phyloP scores from a whole-genome alignment of 2,888 invertebrate genomes.

The Caenorhabditis sp. region DNA sequence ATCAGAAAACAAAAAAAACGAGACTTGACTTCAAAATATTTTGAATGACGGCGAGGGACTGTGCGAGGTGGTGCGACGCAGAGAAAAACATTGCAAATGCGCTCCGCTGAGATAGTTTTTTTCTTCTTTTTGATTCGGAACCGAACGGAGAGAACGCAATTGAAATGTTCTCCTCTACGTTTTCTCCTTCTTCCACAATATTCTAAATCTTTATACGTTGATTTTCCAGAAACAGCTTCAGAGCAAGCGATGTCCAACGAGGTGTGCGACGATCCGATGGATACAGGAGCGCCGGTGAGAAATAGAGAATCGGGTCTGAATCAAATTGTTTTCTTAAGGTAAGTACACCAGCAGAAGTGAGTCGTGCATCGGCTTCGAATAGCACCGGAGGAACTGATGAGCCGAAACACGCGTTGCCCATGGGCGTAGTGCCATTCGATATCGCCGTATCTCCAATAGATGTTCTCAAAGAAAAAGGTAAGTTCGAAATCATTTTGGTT shows the following conservation, averaged over 20 bases:
- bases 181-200: background rate
- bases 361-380: background rate
- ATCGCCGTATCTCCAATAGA: too few relatives aligned
- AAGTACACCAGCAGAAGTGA: too few relatives aligned
- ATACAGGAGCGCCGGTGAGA: conserved; percentile 38
- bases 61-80: conserved; percentile 18
- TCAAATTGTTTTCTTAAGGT: background rate
- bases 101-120: conserved; percentile 34
- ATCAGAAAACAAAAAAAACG: conserved; percentile 5
- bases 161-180: background rate
- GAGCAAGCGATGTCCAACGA: conserved; percentile 48
- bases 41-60: conserved; percentile 9
- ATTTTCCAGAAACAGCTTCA: too few relatives aligned
- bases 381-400: too few relatives aligned
- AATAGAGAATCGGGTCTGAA: too few relatives aligned
- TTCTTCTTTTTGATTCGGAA: background rate
- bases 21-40: conserved; percentile 5
- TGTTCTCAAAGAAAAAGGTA: conserved; percentile 11
- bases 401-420: too few relatives aligned
- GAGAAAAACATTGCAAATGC: conserved; percentile 37
- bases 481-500: background rate
- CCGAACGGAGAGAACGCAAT: too few relatives aligned
- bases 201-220: background rate
- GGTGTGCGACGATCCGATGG: conserved; percentile 62
- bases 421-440: too few relatives aligned